Base-by-base conservation (phyloP, 2,797 vertebrate genomes). In the Nothura maculosa region DNA sequence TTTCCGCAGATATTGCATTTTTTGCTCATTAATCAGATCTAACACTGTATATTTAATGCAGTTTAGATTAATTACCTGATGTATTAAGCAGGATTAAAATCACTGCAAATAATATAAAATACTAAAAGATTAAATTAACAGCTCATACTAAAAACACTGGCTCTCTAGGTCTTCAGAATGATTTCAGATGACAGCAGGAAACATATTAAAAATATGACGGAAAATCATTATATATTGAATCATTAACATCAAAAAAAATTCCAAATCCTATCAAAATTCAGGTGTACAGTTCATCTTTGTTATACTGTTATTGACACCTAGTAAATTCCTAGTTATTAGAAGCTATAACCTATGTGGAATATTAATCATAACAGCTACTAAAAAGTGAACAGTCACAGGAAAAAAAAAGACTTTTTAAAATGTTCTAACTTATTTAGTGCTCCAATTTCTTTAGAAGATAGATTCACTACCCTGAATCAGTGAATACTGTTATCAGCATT, bases 81-180 rank as follows among this genome's bases (percentile, higher is more conserved):
- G 93, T 90, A 61, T 61, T 57, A 86, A 87, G 60, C 15, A 87
- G 61, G 47, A 90, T 81, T 91, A 90, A 93, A 81, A 80, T 25
- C 18, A 86, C 45, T 52, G 47, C 43, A 72, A 54, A 50, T 63
- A 79, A 40, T 87, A 84, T 63, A 89, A 69, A n/a, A 57, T 48
- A 85, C 21, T 64, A 86, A 91, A 81, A 87, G 43, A 90, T 69
- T 9, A 4, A 24, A 86, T 74, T 85, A 92, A 68, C 43, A 77
- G 88, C 66, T 82, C 32, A 58, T 42, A 62, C 27, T 81, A 85
- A 87, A 92, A 7, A 54, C 10, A 67, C 12, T 73, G 47, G 42
- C 9, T 24, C 89, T 32, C 47, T 38, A 72, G 21, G 30, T 85
- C 62, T 90, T 91, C 30, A 62, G 42, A 90, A 85, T 43, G 2